Conservation (phyloP, 1,140 invertebrate genomes). For the Drosophila elegans region DNA sequence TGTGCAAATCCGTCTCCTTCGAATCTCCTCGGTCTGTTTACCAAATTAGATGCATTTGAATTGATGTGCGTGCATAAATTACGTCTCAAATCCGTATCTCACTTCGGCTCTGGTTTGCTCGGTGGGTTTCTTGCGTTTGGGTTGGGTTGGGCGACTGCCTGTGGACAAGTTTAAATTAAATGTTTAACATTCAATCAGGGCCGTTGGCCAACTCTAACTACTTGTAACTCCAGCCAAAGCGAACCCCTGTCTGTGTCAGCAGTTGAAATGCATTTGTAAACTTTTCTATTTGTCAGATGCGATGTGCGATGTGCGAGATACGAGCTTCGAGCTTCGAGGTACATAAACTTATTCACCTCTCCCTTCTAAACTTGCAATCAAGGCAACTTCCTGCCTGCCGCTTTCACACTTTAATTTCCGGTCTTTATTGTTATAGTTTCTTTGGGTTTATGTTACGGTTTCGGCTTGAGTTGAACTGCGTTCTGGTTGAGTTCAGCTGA, state of each 20-base stretch:
- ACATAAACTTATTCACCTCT: conserved; percentile 26
- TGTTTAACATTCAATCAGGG: conserved; percentile 81
- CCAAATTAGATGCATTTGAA: conserved; percentile 81
- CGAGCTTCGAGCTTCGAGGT: conserved; percentile 19
- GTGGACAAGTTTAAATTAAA: conserved; percentile 80
- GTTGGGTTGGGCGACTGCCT: conserved; percentile 8
- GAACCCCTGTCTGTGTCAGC: conserved; percentile 45
- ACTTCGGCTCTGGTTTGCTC: conserved; percentile 19
- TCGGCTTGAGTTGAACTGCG: conserved; percentile 24
- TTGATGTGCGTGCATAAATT: conserved; percentile 83
- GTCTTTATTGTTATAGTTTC: conserved; percentile 79
- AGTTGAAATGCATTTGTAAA: conserved; percentile 76
- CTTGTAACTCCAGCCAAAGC: conserved; percentile 9
- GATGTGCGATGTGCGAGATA: conserved; percentile 16
- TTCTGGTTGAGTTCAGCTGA: conserved; percentile 46
- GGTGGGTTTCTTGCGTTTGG: conserved; percentile 14
- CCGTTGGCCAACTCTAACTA: conserved; percentile 41
- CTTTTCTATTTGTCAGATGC: conserved; percentile 73
- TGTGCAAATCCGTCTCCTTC: conserved; percentile 19
- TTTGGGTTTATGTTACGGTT: conserved; percentile 50
- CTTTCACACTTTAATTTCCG: conserved; percentile 82
- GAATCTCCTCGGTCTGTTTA: conserved; percentile 60
- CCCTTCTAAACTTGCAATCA: conserved; percentile 63
- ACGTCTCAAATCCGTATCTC: conserved; percentile 45
- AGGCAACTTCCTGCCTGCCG: conserved; percentile 74